Percentiles rank a stretch among this genome's conserved stretches.
Conservation (phyloP, 2,797 vertebrate genomes). For the Orestias chungarensis region DNA sequence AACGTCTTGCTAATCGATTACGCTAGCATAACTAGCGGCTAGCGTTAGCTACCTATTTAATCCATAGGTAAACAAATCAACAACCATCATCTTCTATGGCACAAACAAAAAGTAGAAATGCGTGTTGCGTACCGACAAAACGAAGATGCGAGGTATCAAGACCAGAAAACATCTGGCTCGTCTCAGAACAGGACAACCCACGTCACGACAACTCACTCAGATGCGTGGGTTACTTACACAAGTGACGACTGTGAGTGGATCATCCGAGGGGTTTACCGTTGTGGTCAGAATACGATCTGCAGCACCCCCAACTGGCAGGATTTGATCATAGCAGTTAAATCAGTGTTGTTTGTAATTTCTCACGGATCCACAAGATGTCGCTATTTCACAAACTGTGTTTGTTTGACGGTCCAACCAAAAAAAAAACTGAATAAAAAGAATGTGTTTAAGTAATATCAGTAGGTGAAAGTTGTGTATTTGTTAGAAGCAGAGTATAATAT, state of each 20-base stretch:
- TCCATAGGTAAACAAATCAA: background rate
- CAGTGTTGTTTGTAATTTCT: background rate
- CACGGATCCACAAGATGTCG: background rate
- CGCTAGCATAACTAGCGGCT: slow-evolving; percentile 26
- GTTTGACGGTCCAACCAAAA: background rate
- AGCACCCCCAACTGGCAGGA: slow-evolving; percentile 31
- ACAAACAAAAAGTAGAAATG: background rate
- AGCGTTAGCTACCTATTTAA: slow-evolving; percentile 51
- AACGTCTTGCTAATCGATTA: background rate
- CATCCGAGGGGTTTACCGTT: slow-evolving; percentile 23
- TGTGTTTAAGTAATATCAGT: background rate
- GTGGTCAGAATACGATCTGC: background rate
- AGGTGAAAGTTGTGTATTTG: background rate
- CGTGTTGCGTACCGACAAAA: slow-evolving; percentile 39
- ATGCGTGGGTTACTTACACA: slow-evolving; percentile 13
- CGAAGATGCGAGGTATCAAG: background rate
- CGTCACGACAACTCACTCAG: slow-evolving; percentile 40
- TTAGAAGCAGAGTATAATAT: background rate
- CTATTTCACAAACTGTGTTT: background rate
- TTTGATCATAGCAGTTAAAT: too few species aligned
- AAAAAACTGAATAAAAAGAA: background rate
- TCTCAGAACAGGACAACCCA: slow-evolving; percentile 22
- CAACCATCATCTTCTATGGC: background rate
- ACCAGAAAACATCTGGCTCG: background rate
- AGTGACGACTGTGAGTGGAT: slow-evolving; percentile 14